Percentiles rank a stretch among this genome's conserved stretches.
phyloP scores from a whole-genome alignment of 2,113 vertebrate species.

The Opisthocomus hoazin region DNA sequence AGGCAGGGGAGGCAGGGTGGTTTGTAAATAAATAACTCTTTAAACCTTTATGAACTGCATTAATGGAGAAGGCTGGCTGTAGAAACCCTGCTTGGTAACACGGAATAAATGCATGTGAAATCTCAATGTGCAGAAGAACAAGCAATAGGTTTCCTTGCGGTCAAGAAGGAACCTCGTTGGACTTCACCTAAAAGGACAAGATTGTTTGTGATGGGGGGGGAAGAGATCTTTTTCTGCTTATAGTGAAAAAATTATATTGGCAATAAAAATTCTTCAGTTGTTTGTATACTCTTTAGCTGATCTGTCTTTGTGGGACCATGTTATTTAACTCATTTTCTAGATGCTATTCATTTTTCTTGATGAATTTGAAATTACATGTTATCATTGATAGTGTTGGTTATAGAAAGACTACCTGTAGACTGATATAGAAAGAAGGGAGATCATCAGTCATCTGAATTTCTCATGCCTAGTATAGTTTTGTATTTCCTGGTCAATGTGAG shows the following conservation, averaged over 20 bases:
- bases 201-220: not conserved
- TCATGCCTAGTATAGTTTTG: not conserved
- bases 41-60: not conserved
- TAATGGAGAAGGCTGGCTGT: not conserved
- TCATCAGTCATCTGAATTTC: not conserved
- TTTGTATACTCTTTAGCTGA: not conserved
- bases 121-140: not conserved
- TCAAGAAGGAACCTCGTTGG: not conserved
- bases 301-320: not conserved
- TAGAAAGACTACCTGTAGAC: not conserved
- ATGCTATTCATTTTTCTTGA: not conserved
- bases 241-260: not conserved
- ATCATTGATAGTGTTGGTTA: not conserved
- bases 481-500: fast-evolving
- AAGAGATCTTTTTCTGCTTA: not conserved
- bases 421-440: not conserved
- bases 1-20: not conserved
- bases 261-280: not conserved
- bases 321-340: not conserved
- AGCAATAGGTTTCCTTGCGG: not conserved
- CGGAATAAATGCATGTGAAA: fast-evolving
- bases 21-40: not conserved
- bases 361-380: not conserved
- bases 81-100: not conserved
- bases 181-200: not conserved